Base-by-base conservation (phyloP, 2,113 vertebrate species). In the Fukomys damarensis region DNA sequence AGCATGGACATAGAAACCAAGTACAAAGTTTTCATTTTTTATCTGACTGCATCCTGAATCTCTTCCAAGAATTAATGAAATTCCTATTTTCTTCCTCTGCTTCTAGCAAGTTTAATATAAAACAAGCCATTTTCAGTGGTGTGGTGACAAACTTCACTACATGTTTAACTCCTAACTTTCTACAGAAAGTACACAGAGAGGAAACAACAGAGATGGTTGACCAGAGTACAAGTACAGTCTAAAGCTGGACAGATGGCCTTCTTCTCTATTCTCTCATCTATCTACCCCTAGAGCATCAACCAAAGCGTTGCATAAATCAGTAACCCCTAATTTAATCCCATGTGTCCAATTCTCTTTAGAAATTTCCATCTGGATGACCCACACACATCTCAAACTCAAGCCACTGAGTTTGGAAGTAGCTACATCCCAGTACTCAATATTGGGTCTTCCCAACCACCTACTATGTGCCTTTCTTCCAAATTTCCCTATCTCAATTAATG, bases 21-120 rank as follows among this genome's bases (percentile, higher is more conserved):
- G 41, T 93, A 76, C 56, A 82, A 90, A 88, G 74, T 65, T 54
- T 81, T 89, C 76, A 95, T 85, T 89, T 76, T 95, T 54, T 56
- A 52, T 80, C 19, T 83, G 61, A 74, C n/a, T 3, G 38, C 3
- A 90, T 14, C 13, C n/a, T 74, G 49, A 89, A 92, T 65, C 46
- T 54, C 89, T 63, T 84, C 52, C 76, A 30, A 91, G 30, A 83
- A 65, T 54, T 70, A 68, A 28, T 70, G 58, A 79, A 95, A 94
- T 63, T 1, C n/a, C 65, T 89, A 7, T 7, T 86, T 94, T 66
- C 79, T 91, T 81, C 28, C 4, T 49, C 63, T 97, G 49, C 49
- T 94, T 91, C 89, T 89, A 82, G 24, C 32, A 77, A 91, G 56
- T 65, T 82, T 79, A 63, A 59, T 30, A 41, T 46, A 96, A 92